Conservation (phyloP, 2,888 invertebrate species). For the Bellardia bayeri region DNA sequence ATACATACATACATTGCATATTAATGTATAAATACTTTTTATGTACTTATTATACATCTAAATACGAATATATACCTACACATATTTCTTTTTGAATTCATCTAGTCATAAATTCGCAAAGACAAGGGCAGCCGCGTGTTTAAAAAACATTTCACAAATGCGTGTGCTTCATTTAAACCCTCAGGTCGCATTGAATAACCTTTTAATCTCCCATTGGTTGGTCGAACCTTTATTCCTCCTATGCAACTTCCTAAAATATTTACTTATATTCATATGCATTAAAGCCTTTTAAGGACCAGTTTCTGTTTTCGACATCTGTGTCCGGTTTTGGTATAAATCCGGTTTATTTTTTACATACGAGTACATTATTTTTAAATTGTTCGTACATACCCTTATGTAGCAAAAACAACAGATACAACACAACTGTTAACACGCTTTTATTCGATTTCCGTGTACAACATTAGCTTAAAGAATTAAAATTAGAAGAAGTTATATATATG, state of each 20-base stretch:
- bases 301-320: slow-evolving; percentile 43
- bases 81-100: not conserved
- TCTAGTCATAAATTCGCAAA: slow-evolving; percentile 35
- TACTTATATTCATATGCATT: slow-evolving; percentile 13
- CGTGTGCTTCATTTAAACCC: slow-evolving; percentile 68
- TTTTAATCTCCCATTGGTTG: slow-evolving; percentile 66
- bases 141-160: slow-evolving; percentile 70
- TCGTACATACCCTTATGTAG: not conserved
- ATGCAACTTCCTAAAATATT: slow-evolving; percentile 47
- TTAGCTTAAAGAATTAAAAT: too few relatives aligned
- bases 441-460: too few relatives aligned
- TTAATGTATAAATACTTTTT: too few relatives aligned
- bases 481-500: too few relatives aligned
- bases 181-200: slow-evolving; percentile 67
- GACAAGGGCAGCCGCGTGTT: slow-evolving; percentile 72
- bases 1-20: not conserved
- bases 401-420: too few relatives aligned
- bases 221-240: slow-evolving; percentile 34
- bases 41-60: not conserved
- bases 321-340: slow-evolving; percentile 31
- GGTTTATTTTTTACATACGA: slow-evolving; percentile 1
- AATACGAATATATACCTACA: too few relatives aligned
- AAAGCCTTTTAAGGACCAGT: slow-evolving; percentile 39
- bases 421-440: too few relatives aligned
- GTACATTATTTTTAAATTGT: not conserved